Base-by-base conservation (phyloP, 2,888 invertebrate species). In the Timema cristinae region DNA sequence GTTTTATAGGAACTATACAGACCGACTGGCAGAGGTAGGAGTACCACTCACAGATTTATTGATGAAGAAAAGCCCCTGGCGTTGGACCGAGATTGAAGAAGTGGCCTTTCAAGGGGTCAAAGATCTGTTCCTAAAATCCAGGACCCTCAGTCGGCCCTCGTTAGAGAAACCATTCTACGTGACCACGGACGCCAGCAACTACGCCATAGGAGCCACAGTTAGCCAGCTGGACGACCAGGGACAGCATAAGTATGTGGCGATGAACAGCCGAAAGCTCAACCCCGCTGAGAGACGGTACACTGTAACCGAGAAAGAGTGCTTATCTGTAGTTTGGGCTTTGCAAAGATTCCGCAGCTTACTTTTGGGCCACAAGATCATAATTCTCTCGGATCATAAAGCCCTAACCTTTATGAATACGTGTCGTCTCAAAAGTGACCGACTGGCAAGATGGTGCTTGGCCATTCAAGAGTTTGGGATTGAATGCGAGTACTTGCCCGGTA, bases 111-210 rank as follows among this genome's bases (percentile, higher is more conserved):
- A 59, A 32, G 59, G 16, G 48, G 63, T 13, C 7, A 63, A 61
- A 32, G 6, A 47, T n/a, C 48, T 63, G 16, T 67, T 67, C 50
- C 10, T 67, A 13, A 50, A 67, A 32, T 11, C 47, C 6, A 32
- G 50, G 47, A 73, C 75, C 6, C 54, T 77, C 0, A 67, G 73
- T 7, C 75, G 75, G 48, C 76, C 76, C 1, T 72, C 76, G 61
- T 76, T 76, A 67, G 67, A 47, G 5, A 16, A 59, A 48, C 73
- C 72, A 7, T 77, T 76, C 47, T 47, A 70, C 0, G 49, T 75
- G 1, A 66, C 72, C 7, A 70, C 72, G 47, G 77, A 77, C 70
- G 77, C 77, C 0, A 73, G 72, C 7, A 72, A 76, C 71, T 51
- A 47, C 10, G 78, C 75, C 13, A 54, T 75, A 8, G 76, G 75